A percentile compares a stretch with the other conserved stretches of the same genome.
These are phyloP conservation scores for Sterrhoptilus dennistouni DNA, from an alignment of 2,113 vertebrate species.

Conservation along the genomic window DNA sequence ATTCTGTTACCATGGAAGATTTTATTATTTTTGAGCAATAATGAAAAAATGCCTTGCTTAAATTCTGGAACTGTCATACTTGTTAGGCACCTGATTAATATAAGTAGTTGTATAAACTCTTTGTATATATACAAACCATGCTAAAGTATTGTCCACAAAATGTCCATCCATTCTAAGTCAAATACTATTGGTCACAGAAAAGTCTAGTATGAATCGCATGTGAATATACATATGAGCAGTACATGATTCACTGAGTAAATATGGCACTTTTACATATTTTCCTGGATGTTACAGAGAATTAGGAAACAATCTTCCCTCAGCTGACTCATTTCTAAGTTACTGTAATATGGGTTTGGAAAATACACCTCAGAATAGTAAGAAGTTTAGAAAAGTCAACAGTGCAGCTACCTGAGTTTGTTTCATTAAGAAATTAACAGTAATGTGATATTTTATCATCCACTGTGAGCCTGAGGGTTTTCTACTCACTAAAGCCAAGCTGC, in stretches of 20 bases:
- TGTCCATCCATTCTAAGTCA: background rate
- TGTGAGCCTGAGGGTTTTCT: background rate
- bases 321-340: slow-evolving; percentile 57
- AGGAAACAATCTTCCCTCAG: slow-evolving; percentile 49
- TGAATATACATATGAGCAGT: slow-evolving; percentile 30
- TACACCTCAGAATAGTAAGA: slow-evolving; percentile 30
- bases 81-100: slow-evolving; percentile 49
- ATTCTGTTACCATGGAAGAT: background rate
- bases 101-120: slow-evolving; percentile 5
- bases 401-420: slow-evolving; percentile 76
- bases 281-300: slow-evolving; percentile 24
- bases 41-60: slow-evolving; percentile 4
- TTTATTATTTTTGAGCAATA: background rate
- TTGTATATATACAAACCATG: background rate
- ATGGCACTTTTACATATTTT: slow-evolving; percentile 59
- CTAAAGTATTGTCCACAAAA: slow-evolving; percentile 14
- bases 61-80: background rate
- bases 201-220: background rate
- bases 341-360: slow-evolving; percentile 41
- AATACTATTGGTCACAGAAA: background rate
- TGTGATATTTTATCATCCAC: background rate
- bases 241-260: slow-evolving; percentile 37
- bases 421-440: slow-evolving; percentile 27
- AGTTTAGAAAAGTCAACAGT: slow-evolving; percentile 69
- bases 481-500: background rate